These are phyloP conservation scores for Andrena fulva DNA, from an alignment of 2,888 invertebrate species.

Conservation along the genomic window DNA sequence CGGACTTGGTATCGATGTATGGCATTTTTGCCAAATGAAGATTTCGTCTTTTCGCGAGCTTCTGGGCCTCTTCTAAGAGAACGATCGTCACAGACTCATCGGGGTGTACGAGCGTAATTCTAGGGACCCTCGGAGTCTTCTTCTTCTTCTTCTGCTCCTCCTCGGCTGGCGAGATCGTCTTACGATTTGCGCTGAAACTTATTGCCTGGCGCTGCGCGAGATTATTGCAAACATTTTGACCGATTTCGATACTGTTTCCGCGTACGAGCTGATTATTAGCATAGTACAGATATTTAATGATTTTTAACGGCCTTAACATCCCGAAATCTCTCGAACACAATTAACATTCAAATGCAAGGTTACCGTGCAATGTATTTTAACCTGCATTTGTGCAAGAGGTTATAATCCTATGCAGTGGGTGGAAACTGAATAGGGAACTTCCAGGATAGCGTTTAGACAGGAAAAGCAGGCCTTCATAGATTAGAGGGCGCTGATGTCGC, in stretches of 20 bases:
- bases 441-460: no score
- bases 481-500: no score
- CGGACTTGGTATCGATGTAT: slow-evolving; percentile 87
- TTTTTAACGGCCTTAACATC: not conserved
- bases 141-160: not conserved
- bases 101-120: slow-evolving; percentile 88
- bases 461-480: no score
- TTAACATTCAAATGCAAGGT: not conserved
- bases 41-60: slow-evolving; percentile 88
- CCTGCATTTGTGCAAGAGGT: not conserved
- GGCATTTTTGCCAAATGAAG: slow-evolving; percentile 89
- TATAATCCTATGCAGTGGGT: not conserved
- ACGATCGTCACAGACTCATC: slow-evolving; percentile 87
- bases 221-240: not conserved
- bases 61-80: slow-evolving; percentile 89
- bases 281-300: not conserved
- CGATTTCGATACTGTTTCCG: not conserved
- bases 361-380: not conserved
- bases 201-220: not conserved
- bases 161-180: rapidly evolving
- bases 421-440: no score
- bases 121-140: slow-evolving; percentile 79
- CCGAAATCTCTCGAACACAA: not conserved
- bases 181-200: not conserved
- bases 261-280: not conserved